Evolutionary conservation across 1,140 invertebrate species (phyloP).

Genomic region (Aphidius ervi): DNA sequence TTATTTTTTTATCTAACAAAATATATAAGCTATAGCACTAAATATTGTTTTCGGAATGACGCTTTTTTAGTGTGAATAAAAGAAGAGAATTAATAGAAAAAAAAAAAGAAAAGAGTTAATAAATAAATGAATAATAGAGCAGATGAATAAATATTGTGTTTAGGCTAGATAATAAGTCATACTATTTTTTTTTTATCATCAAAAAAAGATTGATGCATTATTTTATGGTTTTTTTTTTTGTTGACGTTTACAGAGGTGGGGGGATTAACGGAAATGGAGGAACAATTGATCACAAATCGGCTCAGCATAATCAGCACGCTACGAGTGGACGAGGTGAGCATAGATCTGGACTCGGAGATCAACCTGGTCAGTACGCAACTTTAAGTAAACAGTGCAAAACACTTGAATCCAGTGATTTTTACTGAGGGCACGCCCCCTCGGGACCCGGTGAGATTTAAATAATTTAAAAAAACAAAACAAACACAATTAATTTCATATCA

Average conservation of each 20-base stretch:
- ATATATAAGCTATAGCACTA: too few species aligned
- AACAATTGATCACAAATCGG: slow-evolving; percentile 49
- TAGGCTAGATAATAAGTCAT: too few species aligned
- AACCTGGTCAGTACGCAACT: slow-evolving; percentile 79
- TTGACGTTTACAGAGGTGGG: slow-evolving; percentile 51
- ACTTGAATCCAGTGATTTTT: slow-evolving; percentile 88
- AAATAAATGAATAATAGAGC: too few species aligned
- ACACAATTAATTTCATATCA: too few species aligned
- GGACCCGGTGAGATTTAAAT: slow-evolving; percentile 41
- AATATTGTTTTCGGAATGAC: too few species aligned
- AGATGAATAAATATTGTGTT: too few species aligned
- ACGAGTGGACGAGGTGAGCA: slow-evolving; percentile 52
- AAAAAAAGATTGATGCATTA: slow-evolving; percentile 45
- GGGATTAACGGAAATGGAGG: slow-evolving; percentile 50
- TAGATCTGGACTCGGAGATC: slow-evolving; percentile 53
- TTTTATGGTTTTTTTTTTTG: slow-evolving; percentile 31
- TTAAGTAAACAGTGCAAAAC: slow-evolving; percentile 93
- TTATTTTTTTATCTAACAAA: too few species aligned
- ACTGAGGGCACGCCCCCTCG: slow-evolving; percentile 70
- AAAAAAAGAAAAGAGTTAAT: too few species aligned
- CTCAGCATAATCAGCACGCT: slow-evolving; percentile 53
- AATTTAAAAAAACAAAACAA: not conserved
- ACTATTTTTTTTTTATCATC: not conserved
- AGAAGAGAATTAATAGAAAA: too few species aligned
- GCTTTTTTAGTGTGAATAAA: too few species aligned